phyloP scores from a whole-genome alignment of 2,113 vertebrate species.

The Ploceus nigricollis region DNA sequence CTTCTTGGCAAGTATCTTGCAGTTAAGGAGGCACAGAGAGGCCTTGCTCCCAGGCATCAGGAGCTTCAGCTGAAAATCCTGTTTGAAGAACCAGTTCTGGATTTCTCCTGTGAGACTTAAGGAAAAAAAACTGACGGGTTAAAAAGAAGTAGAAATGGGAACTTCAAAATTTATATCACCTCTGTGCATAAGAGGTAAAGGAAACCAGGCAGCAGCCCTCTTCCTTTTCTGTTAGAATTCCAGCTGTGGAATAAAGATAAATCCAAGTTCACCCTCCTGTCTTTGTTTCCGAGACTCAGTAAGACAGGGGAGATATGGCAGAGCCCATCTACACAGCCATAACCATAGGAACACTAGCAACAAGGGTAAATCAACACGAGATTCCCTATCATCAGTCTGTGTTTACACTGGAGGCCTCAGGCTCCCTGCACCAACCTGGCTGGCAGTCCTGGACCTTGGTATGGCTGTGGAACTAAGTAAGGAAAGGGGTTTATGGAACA shows the following conservation, averaged over 20 bases:
- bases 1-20: background rate
- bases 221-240: conserved; percentile 15
- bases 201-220: background rate
- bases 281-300: conserved; percentile 4
- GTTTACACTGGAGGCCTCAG: background rate
- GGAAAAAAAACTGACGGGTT: background rate
- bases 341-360: conserved; percentile 51
- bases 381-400: background rate
- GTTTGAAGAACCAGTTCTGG: background rate
- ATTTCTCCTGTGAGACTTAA: background rate
- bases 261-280: background rate
- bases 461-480: background rate
- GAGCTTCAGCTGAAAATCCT: background rate
- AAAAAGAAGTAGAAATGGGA: background rate
- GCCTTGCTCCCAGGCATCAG: background rate
- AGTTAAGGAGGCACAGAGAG: background rate
- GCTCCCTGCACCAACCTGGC: background rate
- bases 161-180: background rate
- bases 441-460: background rate
- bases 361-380: background rate
- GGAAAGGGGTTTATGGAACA: background rate
- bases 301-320: conserved; percentile 22
- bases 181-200: background rate
- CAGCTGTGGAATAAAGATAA: conserved; percentile 16
- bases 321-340: background rate